phyloP scores from a whole-genome alignment of 2,113 vertebrate genomes.

The Budorcas taxicolor region DNA sequence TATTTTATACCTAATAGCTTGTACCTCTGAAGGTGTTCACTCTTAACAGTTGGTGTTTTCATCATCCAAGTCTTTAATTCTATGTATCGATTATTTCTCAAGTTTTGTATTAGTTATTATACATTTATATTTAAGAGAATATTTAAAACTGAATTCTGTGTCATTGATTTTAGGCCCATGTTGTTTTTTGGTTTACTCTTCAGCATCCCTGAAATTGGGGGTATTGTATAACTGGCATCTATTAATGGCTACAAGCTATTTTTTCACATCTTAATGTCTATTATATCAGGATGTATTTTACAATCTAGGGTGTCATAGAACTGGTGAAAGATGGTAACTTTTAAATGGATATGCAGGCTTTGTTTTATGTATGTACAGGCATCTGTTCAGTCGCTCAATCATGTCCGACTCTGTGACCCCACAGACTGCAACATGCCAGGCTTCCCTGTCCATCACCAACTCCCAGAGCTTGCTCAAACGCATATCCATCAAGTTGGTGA shows the following conservation, averaged over 20 bases:
- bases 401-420: rapidly evolving
- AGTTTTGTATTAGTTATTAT: not conserved
- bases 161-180: not conserved
- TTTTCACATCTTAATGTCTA: not conserved
- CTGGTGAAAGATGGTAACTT: not conserved
- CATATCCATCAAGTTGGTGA: not conserved
- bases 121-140: not conserved
- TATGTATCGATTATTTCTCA: not conserved
- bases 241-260: not conserved
- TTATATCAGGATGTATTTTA: not conserved
- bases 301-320: not conserved
- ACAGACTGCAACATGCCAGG: not conserved
- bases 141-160: not conserved
- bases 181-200: not conserved
- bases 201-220: not conserved
- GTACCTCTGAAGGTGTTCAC: not conserved
- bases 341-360: not conserved
- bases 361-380: not conserved
- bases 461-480: not conserved
- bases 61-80: not conserved
- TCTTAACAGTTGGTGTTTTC: not conserved
- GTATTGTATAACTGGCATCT: not conserved
- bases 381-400: not conserved
- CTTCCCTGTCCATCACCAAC: not conserved
- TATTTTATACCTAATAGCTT: not conserved